Evolutionary conservation across 2,113 vertebrate genomes (phyloP).

Genomic region (Lycaon pictus): DNA sequence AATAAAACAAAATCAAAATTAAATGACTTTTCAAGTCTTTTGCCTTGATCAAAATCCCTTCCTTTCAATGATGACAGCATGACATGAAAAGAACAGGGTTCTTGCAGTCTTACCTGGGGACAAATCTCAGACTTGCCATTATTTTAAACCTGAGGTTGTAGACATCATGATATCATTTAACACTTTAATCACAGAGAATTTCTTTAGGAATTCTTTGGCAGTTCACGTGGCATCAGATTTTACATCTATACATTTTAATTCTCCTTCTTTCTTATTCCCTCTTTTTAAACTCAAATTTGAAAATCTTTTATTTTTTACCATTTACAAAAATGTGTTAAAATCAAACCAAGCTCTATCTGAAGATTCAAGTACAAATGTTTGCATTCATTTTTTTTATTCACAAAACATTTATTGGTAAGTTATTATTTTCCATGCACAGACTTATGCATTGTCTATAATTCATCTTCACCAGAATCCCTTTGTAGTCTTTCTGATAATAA

Average conservation of each 20-base stretch:
- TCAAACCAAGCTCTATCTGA: not conserved
- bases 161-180: not conserved
- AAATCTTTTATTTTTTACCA: not conserved
- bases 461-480: not conserved
- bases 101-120: too few relatives aligned
- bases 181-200: not conserved
- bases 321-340: not conserved
- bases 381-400: not conserved
- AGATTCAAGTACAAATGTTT: not conserved
- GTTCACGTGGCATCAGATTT: not conserved
- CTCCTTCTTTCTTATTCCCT: not conserved
- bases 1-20: constrained; percentile 35
- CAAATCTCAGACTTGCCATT: not conserved
- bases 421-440: constrained; percentile 18
- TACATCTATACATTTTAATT: not conserved
- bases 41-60: not conserved
- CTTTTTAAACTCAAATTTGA: constrained; percentile 19
- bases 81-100: not conserved
- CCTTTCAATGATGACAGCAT: not conserved
- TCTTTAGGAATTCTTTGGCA: not conserved
- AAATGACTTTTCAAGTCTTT: not conserved
- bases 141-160: not conserved
- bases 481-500: not conserved
- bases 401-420: not conserved
- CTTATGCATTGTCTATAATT: not conserved